phyloP scores from a whole-genome alignment of 2,113 vertebrate species.

The Hystrix cristata region DNA sequence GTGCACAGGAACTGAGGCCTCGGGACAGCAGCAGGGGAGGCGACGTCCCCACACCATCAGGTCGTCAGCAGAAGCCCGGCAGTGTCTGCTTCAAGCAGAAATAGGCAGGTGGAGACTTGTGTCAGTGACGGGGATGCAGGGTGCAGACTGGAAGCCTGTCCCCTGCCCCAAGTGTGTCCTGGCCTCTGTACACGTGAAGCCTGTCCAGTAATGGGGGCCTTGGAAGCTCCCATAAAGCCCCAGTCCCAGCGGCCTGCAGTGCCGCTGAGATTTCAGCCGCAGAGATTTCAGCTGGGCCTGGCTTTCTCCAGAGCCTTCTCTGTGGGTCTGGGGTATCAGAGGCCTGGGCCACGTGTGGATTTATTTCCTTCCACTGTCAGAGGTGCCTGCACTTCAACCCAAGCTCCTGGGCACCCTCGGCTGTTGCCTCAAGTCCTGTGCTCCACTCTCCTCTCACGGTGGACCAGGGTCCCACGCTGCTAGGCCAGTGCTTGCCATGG shows the following conservation, averaged over 20 bases:
- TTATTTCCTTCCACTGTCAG: accelerated
- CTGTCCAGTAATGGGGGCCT: neutral
- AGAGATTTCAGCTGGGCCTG: accelerated
- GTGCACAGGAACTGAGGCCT: accelerated
- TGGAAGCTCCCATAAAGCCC: accelerated
- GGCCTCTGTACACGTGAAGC: neutral
- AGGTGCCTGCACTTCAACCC: too few relatives aligned
- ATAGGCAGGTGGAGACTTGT: neutral
- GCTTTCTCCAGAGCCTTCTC: neutral
- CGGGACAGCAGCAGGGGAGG: neutral
- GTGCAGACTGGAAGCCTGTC: neutral
- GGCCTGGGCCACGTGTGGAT: neutral
- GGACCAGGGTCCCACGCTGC: neutral
- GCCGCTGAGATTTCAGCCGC: accelerated
- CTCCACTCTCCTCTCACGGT: accelerated
- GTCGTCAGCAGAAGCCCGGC: neutral
- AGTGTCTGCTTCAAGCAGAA: accelerated
- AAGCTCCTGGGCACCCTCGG: accelerated
- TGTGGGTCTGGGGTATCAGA: accelerated
- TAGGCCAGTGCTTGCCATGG: too few relatives aligned
- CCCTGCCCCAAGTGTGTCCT: accelerated
- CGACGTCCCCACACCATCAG: accelerated
- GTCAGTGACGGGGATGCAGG: accelerated
- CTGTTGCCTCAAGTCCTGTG: accelerated
- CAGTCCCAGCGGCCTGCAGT: neutral